Evolutionary conservation across 2,113 vertebrate genomes (phyloP).

Genomic region (Carassius auratus): DNA sequence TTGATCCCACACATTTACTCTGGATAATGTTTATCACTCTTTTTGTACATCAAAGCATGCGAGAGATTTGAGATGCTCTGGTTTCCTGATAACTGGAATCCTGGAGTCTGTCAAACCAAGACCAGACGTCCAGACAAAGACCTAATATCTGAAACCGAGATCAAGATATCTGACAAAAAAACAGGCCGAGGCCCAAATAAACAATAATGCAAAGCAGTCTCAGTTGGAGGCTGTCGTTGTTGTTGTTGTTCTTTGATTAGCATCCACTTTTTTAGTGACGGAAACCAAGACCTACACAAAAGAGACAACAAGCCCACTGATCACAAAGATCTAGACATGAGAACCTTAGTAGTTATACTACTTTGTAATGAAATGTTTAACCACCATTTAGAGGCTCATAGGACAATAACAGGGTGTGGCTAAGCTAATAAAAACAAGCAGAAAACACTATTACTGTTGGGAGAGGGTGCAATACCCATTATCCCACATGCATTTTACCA

Average conservation of each 20-base stretch:
- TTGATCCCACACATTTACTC: constrained; percentile 19
- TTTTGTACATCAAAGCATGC: constrained; percentile 26
- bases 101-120: constrained; percentile 42
- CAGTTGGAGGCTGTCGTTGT: constrained; percentile 6
- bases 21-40: constrained; percentile 25
- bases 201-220: constrained; percentile 18
- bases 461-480: neutral
- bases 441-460: neutral
- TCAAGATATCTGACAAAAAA: constrained; percentile 33
- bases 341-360: neutral
- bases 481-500: neutral
- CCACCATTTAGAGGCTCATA: neutral
- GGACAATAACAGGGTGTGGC: neutral
- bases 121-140: constrained; percentile 29
- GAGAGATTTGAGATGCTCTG: constrained; percentile 20
- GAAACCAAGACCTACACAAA: constrained; percentile 22
- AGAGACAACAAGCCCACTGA: constrained; percentile 2
- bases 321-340: constrained; percentile 5
- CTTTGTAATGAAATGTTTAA: neutral
- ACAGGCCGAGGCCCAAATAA: constrained; percentile 12
- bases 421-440: neutral
- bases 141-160: constrained; percentile 30
- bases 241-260: constrained; percentile 29
- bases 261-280: neutral
- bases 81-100: constrained; percentile 19